Conservation (phyloP, 2,113 vertebrate genomes). For the Colius striatus region DNA sequence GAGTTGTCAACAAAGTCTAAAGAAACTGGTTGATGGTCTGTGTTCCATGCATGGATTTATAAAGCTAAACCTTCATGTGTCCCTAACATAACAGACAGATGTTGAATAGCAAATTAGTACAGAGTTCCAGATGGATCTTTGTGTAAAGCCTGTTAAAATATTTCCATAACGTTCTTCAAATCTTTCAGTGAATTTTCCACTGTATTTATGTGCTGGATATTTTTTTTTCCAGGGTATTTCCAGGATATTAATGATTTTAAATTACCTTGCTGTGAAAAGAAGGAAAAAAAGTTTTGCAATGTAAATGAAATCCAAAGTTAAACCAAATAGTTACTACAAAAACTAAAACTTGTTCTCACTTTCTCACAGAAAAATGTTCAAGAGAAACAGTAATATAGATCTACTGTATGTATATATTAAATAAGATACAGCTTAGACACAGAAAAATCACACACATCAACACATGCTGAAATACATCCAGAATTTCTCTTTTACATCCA, state of each 20-base stretch:
- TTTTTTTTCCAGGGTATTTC: background rate
- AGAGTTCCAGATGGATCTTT: constrained; percentile 11
- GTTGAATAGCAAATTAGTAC: background rate
- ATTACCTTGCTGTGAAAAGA: background rate
- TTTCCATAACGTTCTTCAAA: background rate
- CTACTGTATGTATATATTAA: background rate
- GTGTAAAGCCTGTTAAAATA: constrained; percentile 23
- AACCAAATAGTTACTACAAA: background rate
- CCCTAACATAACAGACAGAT: background rate
- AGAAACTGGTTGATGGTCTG: background rate
- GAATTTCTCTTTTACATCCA: background rate
- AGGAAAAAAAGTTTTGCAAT: background rate
- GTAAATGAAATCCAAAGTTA: background rate
- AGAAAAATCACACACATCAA: background rate
- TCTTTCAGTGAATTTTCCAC: background rate
- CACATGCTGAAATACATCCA: background rate
- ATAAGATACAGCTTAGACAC: background rate
- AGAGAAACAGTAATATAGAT: background rate
- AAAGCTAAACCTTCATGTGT: background rate
- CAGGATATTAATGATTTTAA: background rate
- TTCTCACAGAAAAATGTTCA: background rate
- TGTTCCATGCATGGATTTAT: background rate
- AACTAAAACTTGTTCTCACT: background rate
- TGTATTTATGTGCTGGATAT: background rate
- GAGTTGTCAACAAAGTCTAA: background rate